Evolutionary conservation across 2,888 invertebrate genomes (phyloP).

Genomic region (Tridacna crocea): DNA sequence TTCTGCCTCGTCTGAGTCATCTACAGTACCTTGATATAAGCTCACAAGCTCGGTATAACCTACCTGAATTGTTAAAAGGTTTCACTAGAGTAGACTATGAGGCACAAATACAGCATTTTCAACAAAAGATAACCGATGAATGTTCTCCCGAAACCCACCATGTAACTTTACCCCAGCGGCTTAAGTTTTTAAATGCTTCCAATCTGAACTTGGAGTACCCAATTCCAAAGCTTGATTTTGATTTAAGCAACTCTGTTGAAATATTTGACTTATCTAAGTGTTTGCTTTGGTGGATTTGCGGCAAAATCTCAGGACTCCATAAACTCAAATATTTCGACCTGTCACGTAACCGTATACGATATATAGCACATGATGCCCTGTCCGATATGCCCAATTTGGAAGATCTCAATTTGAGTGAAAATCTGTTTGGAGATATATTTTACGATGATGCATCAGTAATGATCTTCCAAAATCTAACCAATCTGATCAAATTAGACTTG

Average conservation of each 20-base stretch:
- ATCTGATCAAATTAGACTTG: slow-evolving; percentile 24
- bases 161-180: slow-evolving; percentile 18
- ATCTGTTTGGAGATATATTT: slow-evolving; percentile 27
- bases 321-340: slow-evolving; percentile 26
- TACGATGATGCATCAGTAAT: neutral
- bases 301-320: slow-evolving; percentile 33
- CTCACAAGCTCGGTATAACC: slow-evolving; percentile 8
- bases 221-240: slow-evolving; percentile 23
- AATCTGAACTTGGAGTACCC: slow-evolving; percentile 25
- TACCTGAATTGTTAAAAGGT: no score
- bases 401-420: slow-evolving; percentile 22
- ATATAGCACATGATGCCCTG: slow-evolving; percentile 25
- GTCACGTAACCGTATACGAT: slow-evolving; percentile 18
- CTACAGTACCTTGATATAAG: slow-evolving; percentile 21
- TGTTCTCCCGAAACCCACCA: neutral
- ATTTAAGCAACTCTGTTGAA: slow-evolving; percentile 30
- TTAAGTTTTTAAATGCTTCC: slow-evolving; percentile 28
- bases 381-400: slow-evolving; percentile 25
- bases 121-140: no score
- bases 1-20: neutral
- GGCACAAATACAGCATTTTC: no score
- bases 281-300: slow-evolving; percentile 21
- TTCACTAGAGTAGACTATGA: no score
- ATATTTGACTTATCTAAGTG: slow-evolving; percentile 24
- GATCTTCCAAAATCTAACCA: slow-evolving; percentile 28